Conservation (phyloP, 2,113 vertebrate species). For the Chionomys nivalis region DNA sequence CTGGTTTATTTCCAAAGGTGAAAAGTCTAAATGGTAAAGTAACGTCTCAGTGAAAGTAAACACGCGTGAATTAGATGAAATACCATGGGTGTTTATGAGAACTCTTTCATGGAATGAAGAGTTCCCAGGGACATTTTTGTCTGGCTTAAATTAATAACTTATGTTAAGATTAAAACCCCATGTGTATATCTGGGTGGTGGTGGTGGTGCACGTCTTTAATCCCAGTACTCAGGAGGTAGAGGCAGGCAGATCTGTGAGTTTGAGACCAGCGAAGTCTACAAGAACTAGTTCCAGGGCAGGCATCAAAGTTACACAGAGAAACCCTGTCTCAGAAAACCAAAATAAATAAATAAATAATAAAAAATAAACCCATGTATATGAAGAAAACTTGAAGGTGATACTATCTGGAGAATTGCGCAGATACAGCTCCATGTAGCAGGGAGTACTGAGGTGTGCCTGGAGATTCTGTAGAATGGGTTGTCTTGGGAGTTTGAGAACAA, state of each 20-base stretch:
- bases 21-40: conserved; percentile 75
- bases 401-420: neutral
- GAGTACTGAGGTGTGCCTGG: neutral
- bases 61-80: conserved; percentile 74
- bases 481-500: conserved; percentile 39
- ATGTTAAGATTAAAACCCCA: conserved; percentile 46
- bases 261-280: too few relatives aligned
- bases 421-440: neutral
- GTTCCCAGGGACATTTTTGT: conserved; percentile 53
- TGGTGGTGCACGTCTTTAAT: too few relatives aligned
- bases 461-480: conserved; percentile 1
- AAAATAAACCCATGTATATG: neutral
- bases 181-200: neutral
- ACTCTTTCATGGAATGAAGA: conserved; percentile 56
- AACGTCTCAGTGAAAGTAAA: conserved; percentile 67
- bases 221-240: too few relatives aligned
- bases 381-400: neutral
- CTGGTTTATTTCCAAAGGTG: conserved; percentile 78
- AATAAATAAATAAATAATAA: too few relatives aligned
- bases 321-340: too few relatives aligned
- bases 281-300: too few relatives aligned
- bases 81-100: conserved; percentile 72
- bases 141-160: conserved; percentile 71
- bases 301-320: too few relatives aligned
- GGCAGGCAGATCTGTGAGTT: too few relatives aligned